phyloP scores from a whole-genome alignment of 1,140 invertebrate species.

The Hormaphis cornu region DNA sequence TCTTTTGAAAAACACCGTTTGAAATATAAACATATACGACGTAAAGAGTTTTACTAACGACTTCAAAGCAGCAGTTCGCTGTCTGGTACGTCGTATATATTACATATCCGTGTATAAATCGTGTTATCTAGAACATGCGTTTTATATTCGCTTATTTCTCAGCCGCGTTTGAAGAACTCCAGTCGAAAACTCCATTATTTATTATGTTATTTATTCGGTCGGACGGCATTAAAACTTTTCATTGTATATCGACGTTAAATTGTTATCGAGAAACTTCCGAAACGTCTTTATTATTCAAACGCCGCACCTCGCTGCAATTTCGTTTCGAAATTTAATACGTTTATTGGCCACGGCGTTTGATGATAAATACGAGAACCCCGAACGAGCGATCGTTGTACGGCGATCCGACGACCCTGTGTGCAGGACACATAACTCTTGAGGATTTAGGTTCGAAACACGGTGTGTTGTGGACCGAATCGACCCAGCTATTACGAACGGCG shows the following conservation, averaged over 20 bases:
- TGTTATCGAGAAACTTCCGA: neutral
- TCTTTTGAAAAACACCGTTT: no score
- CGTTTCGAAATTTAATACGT: neutral
- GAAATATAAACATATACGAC: no score
- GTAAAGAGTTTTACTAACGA: no score
- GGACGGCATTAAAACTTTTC: neutral
- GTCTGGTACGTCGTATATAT: no score
- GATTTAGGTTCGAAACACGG: neutral
- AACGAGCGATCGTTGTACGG: neutral
- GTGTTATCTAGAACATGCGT: neutral
- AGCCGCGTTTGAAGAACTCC: neutral
- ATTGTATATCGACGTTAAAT: neutral
- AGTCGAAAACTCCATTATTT: neutral
- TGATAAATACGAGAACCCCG: neutral
- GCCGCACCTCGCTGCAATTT: neutral
- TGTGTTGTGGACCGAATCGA: neutral
- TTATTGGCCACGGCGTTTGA: neutral
- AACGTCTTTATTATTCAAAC: neutral
- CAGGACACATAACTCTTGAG: constrained; percentile 11
- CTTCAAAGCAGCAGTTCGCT: no score
- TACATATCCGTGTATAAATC: no score
- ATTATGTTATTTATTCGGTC: neutral
- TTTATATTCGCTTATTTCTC: neutral
- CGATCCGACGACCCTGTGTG: neutral
- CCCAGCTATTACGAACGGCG: neutral